Evolutionary conservation across 1,140 invertebrate genomes (phyloP).

Genomic region (Scaptodrosophila lebanonensis): DNA sequence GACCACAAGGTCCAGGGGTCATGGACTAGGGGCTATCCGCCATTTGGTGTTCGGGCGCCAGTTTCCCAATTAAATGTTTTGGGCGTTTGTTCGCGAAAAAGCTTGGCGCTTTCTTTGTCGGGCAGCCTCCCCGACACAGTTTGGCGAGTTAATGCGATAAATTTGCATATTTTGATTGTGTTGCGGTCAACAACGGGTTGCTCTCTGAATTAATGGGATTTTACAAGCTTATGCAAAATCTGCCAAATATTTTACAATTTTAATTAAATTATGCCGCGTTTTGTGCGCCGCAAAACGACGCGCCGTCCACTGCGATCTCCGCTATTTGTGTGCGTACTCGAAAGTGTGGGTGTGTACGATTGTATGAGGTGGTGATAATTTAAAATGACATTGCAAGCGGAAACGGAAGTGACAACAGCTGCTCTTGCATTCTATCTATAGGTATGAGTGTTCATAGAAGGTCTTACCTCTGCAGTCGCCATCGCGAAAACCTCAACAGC

Average conservation of each 20-base stretch:
- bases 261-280: conserved; percentile 67
- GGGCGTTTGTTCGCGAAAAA: conserved; percentile 41
- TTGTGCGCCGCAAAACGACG: conserved; percentile 43
- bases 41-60: conserved; percentile 25
- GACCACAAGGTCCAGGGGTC: conserved; percentile 5
- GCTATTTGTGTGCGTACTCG: background rate
- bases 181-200: conserved; percentile 74
- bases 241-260: conserved; percentile 74
- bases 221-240: conserved; percentile 69
- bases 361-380: conserved; percentile 12
- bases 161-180: conserved; percentile 76
- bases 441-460: conserved; percentile 26
- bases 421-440: conserved; percentile 2
- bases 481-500: conserved; percentile 1
- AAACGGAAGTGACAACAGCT: conserved; percentile 26
- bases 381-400: conserved; percentile 10
- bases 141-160: conserved; percentile 75
- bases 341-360: background rate
- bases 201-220: conserved; percentile 74
- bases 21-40: background rate
- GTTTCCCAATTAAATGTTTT: conserved; percentile 63
- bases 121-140: conserved; percentile 38
- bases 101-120: conserved; percentile 49
- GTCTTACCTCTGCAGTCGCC: conserved; percentile 22
- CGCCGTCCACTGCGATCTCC: conserved; percentile 20